Base-by-base conservation (phyloP, 2,888 invertebrate genomes). In the Cyclophora albipunctata region DNA sequence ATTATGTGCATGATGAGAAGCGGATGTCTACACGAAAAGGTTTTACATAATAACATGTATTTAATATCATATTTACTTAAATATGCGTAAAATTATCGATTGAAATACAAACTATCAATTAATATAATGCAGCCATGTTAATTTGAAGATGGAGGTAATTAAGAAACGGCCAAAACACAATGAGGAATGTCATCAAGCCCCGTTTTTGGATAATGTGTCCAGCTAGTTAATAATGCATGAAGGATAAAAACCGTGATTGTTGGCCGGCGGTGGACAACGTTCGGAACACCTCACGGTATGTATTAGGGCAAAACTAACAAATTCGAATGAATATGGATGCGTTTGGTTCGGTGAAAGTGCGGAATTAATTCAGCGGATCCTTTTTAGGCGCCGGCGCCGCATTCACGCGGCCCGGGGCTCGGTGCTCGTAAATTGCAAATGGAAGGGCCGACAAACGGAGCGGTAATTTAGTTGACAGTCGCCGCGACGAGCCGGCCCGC, bases 381-480 rank as follows among this genome's bases (percentile, higher is more conserved):
- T 67, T 69, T 70, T 71, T 67, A 54, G 66, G 73, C 69, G 84
- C 80, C 81, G 77, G 71, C 69, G 66, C 68, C 63, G 66, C 63
- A 60, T 55, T 63, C 64, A 60, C 67, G 62, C 59, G 67, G 63
- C 60, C 65, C 71, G 76, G 74, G 73, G 71, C 74, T 70, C 65
- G 63, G 62, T 65, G 74, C 72, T 78, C 84, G 83, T 84, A 85
- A 86, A 85, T 86, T 81, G 85, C 82, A 61, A 73, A 69, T 65
- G 67, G 69, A 78, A 74, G 78, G 73, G 73, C 84, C 82, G 81
- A 83, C 85, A 83, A 84, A 81, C 81, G 81, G 44, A 66, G 66
- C 71, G 64, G 82, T 84, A 81, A 87, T 85, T 86, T 81, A 83
- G 84, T 79, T 84, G 87, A 87, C 87, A 84, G 81, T 75, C 73